Percentiles rank a stretch among this genome's conserved stretches.
phyloP scores from a whole-genome alignment of 2,888 invertebrate genomes.

The Phasia obesa region DNA sequence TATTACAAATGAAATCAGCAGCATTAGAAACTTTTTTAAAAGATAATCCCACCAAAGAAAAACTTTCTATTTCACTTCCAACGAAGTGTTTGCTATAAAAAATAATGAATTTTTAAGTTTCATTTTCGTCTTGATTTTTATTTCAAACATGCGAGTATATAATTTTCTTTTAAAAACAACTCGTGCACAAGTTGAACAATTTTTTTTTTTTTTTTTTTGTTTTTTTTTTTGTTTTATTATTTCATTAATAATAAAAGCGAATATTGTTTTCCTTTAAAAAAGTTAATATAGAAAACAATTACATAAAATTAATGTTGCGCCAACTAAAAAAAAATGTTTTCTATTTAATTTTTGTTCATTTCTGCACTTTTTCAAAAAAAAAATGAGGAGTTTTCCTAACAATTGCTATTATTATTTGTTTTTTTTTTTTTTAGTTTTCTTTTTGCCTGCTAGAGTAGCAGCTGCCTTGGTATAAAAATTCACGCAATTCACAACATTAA shows the following conservation, averaged over 20 bases:
- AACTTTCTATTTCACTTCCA: conserved; percentile 23
- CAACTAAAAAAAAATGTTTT: conserved; percentile 25
- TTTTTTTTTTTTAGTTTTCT: conserved; percentile 6
- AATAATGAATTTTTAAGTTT: too few species aligned
- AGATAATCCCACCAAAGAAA: too few species aligned
- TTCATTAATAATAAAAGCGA: too few species aligned
- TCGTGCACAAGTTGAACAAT: conserved; percentile 48
- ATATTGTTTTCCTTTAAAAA: too few species aligned
- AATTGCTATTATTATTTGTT: conserved; percentile 34
- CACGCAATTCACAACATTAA: conserved; percentile 53
- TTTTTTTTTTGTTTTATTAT: not conserved
- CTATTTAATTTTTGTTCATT: conserved; percentile 14
- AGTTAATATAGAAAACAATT: conserved; percentile 5
- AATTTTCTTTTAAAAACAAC: conserved; percentile 36
- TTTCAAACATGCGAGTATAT: not conserved
- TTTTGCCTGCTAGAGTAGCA: conserved; percentile 14
- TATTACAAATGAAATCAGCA: not conserved
- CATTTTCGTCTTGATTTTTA: conserved; percentile 14
- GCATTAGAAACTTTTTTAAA: not conserved
- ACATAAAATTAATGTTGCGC: conserved; percentile 29
- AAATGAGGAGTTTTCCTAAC: conserved; percentile 51
- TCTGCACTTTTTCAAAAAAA: not conserved
- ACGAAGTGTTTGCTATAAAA: not conserved
- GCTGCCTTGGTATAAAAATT: conserved; percentile 37
- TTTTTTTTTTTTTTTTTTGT: conserved; percentile 18